These are phyloP conservation scores for Megatriorchis doriae DNA, from an alignment of 2,113 vertebrate species.

Conservation along the genomic window DNA sequence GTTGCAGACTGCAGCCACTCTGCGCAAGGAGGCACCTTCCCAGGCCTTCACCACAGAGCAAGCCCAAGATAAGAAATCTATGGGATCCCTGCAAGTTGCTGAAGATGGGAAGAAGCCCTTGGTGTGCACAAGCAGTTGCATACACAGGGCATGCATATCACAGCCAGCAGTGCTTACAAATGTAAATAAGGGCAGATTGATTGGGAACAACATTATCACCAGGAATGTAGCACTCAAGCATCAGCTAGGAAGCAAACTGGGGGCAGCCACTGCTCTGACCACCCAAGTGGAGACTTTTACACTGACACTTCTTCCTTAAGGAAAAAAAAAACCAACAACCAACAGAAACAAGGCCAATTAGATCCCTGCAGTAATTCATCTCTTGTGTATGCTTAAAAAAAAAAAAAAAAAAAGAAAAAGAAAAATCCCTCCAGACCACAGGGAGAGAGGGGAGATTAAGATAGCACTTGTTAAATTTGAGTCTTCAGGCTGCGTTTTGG, in stretches of 20 bases:
- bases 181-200: conserved; percentile 79
- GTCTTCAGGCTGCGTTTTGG: conserved; percentile 26
- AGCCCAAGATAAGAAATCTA: neutral
- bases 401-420: neutral
- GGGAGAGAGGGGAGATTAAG: conserved; percentile 70
- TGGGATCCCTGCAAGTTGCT: neutral
- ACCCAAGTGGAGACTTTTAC: conserved; percentile 80
- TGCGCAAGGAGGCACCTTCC: neutral
- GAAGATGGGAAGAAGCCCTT: conserved; percentile 32
- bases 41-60: neutral
- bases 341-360: conserved; percentile 79
- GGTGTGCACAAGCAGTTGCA: conserved; percentile 14
- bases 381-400: conserved; percentile 36
- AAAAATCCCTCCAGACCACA: conserved; percentile 63
- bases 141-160: conserved; percentile 66
- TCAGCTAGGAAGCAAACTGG: conserved; percentile 73
- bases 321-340: neutral
- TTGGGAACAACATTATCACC: conserved; percentile 72
- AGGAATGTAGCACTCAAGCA: conserved; percentile 68
- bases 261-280: conserved; percentile 74
- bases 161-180: conserved; percentile 71
- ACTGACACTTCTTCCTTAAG: conserved; percentile 72
- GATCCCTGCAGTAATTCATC: conserved; percentile 76
- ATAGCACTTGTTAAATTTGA: conserved; percentile 64
- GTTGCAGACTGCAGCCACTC: neutral